Conservation (phyloP, 2,888 invertebrate genomes). For the Gymnocheta viridis region DNA sequence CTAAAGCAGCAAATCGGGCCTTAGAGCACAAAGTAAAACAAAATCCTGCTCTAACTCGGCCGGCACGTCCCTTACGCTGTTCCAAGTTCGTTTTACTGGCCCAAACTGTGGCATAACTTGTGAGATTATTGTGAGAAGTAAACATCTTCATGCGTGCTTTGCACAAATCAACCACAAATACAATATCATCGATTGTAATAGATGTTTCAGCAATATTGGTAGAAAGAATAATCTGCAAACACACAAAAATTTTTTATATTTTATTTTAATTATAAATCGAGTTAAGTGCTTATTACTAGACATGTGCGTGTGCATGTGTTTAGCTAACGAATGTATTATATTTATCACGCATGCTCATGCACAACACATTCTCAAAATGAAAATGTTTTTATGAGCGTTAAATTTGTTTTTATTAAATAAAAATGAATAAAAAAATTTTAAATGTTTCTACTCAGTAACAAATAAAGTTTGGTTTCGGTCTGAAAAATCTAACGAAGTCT, state of each 20-base stretch:
- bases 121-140: slow-evolving; percentile 99
- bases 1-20: slow-evolving; percentile 88
- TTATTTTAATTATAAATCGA: not conserved
- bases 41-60: slow-evolving; percentile 95
- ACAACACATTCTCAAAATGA: too few species aligned
- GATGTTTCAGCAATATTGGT: slow-evolving; percentile 99
- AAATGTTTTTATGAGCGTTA: too few species aligned
- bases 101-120: slow-evolving; percentile 98
- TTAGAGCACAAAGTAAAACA: slow-evolving; percentile 95
- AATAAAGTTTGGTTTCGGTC: too few species aligned
- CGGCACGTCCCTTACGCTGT: slow-evolving; percentile 94
- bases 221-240: slow-evolving; percentile 92
- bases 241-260: slow-evolving; percentile 24
- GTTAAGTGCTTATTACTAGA: not conserved
- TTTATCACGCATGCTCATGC: too few species aligned
- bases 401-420: too few species aligned
- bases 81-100: slow-evolving; percentile 97
- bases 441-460: too few species aligned
- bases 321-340: too few species aligned
- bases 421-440: too few species aligned
- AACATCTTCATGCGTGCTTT: slow-evolving; percentile 99
- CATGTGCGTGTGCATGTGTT: too few species aligned
- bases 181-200: slow-evolving; percentile 98
- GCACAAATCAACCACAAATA: slow-evolving; percentile 98
- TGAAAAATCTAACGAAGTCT: too few species aligned